phyloP scores from a whole-genome alignment of 1,140 invertebrate species.

The Drosophila biarmipes region DNA sequence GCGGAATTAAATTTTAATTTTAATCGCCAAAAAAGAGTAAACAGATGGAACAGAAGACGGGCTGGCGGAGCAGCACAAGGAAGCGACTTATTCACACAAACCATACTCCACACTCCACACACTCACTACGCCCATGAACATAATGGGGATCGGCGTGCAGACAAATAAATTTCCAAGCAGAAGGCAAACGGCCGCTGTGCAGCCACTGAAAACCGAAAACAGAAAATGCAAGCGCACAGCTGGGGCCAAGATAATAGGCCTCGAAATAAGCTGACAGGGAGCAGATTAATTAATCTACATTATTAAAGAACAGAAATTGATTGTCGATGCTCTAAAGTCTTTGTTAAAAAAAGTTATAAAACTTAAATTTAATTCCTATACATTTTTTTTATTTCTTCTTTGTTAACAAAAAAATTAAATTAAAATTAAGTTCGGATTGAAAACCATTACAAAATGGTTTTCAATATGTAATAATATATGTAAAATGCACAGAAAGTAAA shows the following conservation, averaged over 20 bases:
- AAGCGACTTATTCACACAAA: conserved; percentile 36
- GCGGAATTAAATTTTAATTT: conserved; percentile 78
- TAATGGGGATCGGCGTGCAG: conserved; percentile 71
- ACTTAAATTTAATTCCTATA: too few species aligned
- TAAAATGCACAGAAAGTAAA: too few species aligned
- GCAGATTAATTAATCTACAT: conserved; percentile 12
- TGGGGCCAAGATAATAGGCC: conserved; percentile 3
- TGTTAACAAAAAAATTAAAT: too few species aligned
- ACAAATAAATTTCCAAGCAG: conserved; percentile 76
- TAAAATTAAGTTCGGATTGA: too few species aligned
- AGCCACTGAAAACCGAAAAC: conserved; percentile 49
- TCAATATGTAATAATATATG: too few species aligned
- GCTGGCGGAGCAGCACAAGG: conserved; percentile 19
- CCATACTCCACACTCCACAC: neutral
- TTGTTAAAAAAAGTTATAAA: too few species aligned
- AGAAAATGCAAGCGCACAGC: conserved; percentile 32
- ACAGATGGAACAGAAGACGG: conserved; percentile 27
- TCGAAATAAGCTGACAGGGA: neutral
- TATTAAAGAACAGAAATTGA: too few species aligned
- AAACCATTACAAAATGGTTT: too few species aligned
- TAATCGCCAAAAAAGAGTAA: conserved; percentile 77
- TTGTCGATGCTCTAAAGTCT: too few species aligned
- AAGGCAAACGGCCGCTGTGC: conserved; percentile 43
- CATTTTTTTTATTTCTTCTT: too few species aligned
- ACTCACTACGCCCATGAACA: conserved; percentile 9